Evolutionary conservation across 2,888 invertebrate species (phyloP).

Genomic region (Mallateleia sp.): DNA sequence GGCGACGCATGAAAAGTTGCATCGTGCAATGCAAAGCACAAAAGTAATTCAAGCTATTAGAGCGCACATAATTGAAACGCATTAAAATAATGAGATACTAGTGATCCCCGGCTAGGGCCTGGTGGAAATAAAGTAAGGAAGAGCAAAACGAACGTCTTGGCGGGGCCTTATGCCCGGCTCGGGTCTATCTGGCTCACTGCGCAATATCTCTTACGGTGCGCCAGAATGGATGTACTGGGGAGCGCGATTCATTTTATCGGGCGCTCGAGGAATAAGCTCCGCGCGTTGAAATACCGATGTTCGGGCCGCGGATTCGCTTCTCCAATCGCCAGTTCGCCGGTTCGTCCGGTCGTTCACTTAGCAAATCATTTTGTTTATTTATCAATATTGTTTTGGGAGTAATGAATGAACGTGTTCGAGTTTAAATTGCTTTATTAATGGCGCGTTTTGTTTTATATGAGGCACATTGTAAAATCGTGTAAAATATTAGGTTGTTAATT

Average conservation of each 20-base stretch:
- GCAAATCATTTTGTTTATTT: conserved; percentile 61
- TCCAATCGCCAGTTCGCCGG: conserved; percentile 12
- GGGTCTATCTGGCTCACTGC: conserved; percentile 70
- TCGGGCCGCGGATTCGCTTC: conserved; percentile 48
- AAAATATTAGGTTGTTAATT: too few species aligned
- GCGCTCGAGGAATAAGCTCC: conserved; percentile 64
- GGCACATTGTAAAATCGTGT: too few species aligned
- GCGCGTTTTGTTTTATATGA: too few species aligned
- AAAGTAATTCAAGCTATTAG: conserved; percentile 75
- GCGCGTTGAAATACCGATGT: conserved; percentile 67
- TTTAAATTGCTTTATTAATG: conserved; percentile 38
- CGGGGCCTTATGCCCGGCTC: conserved; percentile 63
- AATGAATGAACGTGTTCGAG: conserved; percentile 10
- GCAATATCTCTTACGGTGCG: conserved; percentile 77
- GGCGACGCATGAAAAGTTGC: conserved; percentile 58
- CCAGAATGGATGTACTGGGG: conserved; percentile 79
- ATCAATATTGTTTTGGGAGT: conserved; percentile 41
- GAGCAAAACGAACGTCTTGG: conserved; percentile 65
- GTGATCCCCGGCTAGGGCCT: conserved; percentile 59
- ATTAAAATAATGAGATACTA: conserved; percentile 78
- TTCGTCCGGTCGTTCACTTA: conserved; percentile 65
- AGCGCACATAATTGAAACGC: conserved; percentile 76
- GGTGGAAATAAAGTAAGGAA: conserved; percentile 65
- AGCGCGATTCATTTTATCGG: conserved; percentile 82
- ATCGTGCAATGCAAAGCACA: conserved; percentile 61